These are phyloP conservation scores for Antechinus flavipes DNA, from an alignment of 2,113 vertebrate genomes.

Conservation along the genomic window DNA sequence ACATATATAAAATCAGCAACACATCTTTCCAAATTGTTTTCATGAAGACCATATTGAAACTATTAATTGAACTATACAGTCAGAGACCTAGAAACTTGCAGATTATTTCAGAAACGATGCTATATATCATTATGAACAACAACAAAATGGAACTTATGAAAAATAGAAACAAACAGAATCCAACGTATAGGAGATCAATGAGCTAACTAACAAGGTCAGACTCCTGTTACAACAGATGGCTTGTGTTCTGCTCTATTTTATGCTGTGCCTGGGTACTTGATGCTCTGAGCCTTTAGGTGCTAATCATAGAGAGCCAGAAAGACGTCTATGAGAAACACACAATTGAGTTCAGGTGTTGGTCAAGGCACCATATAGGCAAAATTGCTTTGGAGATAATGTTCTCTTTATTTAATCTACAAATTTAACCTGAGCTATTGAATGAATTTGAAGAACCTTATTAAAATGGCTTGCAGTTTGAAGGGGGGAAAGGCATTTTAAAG, in stretches of 20 bases:
- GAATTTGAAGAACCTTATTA: neutral
- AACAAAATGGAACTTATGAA: neutral
- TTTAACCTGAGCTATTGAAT: neutral
- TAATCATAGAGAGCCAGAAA: neutral
- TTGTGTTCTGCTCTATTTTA: neutral
- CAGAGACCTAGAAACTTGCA: neutral
- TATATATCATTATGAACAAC: neutral
- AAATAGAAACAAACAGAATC: neutral
- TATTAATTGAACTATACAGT: neutral
- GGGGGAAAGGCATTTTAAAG: slow-evolving; percentile 47
- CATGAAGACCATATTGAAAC: neutral
- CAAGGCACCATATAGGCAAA: neutral
- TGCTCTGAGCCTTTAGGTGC: neutral
- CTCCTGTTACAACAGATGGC: neutral
- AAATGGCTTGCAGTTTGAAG: slow-evolving; percentile 46
- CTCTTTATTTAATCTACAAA: neutral
- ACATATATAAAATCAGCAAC: neutral
- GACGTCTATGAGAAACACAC: neutral
- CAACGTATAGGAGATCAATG: neutral
- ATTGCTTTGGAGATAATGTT: neutral
- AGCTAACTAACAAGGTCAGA: neutral
- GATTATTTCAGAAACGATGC: neutral
- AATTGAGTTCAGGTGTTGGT: neutral
- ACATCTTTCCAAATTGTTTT: neutral
- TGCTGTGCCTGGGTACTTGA: neutral